Base-by-base conservation (phyloP, 2,888 invertebrate species). In the Stegophylla sp. region DNA sequence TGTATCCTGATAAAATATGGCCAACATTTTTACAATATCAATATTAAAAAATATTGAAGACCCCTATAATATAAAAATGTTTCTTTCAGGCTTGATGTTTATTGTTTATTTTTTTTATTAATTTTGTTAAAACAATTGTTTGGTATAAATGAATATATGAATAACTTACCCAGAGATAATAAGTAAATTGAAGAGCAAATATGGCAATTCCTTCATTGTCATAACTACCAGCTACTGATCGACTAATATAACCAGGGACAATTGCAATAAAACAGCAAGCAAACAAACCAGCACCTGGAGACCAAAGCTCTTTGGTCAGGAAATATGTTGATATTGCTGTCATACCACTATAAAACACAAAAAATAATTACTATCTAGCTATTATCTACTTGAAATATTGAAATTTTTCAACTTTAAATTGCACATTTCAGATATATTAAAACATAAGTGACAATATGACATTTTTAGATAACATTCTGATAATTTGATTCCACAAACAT, bases 121-220 rank as follows among this genome's bases (percentile, higher is more conserved):
- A 34, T 7, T 34, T 34, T 34, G 34, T 34, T 34, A 34, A 34
- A 7, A 5, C 34, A 34, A n/a, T 34, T 34, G 7, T 34, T 34
- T 5, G 34, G 7, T 34, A 34, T 5, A 34, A 34, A 45, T 45
- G 15, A 73, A 73, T 12, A 28, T n/a, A 69, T 34, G 41, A 20
- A 41, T 66, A 48, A 82, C 85, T 84, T 83, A 99, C 93, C 99
- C 99, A 99, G 71, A 99, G 89, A 86, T 93, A 99, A 86, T 98
- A 99, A 1, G 99, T 99, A 86, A 98, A 95, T 88, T 98, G 98
- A 75, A 99, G 90, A 1, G 98, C 98, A 89, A 99, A 99, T 85
- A 99, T 99, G 75, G 99, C 99, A 86, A 99, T 99, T 83, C 99
- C 99, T 88, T 99, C 99, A 88, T 99, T 99, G 86, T 99, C 99